Conservation (phyloP, 1,140 invertebrate genomes). For the Magallana ariakensis region DNA sequence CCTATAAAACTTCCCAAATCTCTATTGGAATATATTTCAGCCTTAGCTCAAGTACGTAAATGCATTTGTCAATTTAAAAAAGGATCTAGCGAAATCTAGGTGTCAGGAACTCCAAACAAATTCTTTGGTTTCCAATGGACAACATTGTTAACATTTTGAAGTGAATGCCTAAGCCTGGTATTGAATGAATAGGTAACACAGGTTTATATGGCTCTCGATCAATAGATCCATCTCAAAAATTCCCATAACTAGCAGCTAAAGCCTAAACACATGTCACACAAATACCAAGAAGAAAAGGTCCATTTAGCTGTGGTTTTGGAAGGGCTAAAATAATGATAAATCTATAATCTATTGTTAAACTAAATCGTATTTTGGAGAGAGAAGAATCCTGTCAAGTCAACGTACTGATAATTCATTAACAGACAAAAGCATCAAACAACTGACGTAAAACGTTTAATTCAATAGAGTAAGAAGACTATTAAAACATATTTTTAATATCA, state of each 20-base stretch:
- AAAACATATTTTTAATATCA: no score
- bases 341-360: no score
- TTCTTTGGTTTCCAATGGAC: background rate
- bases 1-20: conserved; percentile 2
- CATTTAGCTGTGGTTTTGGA: background rate
- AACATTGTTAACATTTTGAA: background rate
- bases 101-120: conserved; percentile 17
- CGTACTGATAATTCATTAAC: no score
- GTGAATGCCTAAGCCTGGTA: background rate
- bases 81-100: background rate
- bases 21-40: conserved; percentile 28
- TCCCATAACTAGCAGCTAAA: conserved; percentile 11
- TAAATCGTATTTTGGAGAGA: no score
- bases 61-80: conserved; percentile 30
- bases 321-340: background rate
- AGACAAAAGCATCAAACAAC: no score
- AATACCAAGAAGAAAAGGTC: conserved; percentile 11
- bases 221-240: background rate
- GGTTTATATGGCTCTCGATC: background rate
- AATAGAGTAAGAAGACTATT: no score
- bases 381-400: no score
- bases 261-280: background rate
- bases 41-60: conserved; percentile 18
- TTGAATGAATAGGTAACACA: conserved; percentile 12
- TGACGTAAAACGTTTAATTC: no score